A percentile compares a stretch with the other conserved stretches of the same genome.
These are phyloP conservation scores for Ellobium chinense DNA, from an alignment of 2,888 invertebrate species.

Conservation along the genomic window DNA sequence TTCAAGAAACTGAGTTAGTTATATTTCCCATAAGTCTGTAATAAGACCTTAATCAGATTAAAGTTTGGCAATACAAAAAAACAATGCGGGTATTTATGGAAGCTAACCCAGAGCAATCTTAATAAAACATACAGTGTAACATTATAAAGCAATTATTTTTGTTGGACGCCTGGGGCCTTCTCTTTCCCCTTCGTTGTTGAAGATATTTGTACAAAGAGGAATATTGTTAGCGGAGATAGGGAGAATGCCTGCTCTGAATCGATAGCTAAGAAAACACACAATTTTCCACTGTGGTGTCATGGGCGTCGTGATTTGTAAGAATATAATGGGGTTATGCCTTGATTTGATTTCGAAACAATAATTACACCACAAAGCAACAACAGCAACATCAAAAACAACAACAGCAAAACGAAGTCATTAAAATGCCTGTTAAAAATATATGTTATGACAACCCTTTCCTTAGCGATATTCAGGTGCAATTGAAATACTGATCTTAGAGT, in stretches of 20 bases:
- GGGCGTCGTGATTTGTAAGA: too few species aligned
- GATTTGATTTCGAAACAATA: too few species aligned
- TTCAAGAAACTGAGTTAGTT: not conserved
- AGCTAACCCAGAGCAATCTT: not conserved
- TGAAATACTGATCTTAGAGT: too few species aligned
- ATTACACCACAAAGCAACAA: too few species aligned
- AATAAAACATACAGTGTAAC: slow-evolving; percentile 12
- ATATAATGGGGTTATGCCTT: too few species aligned
- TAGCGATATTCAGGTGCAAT: too few species aligned
- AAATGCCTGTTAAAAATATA: too few species aligned
- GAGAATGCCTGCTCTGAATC: not conserved
- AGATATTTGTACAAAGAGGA: slow-evolving; percentile 11
- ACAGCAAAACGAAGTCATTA: too few species aligned
- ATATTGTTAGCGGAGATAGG: not conserved
- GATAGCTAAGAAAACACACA: not conserved
- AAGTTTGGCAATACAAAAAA: not conserved
- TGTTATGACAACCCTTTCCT: too few species aligned
- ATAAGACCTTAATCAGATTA: not conserved
- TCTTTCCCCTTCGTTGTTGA: not conserved
- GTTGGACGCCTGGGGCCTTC: not conserved
- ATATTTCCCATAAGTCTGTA: not conserved
- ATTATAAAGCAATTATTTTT: slow-evolving; percentile 24
- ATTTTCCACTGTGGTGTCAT: too few species aligned
- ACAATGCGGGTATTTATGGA: too few species aligned
- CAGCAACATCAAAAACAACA: too few species aligned